A percentile compares a stretch with the other conserved stretches of the same genome.
phyloP scores from a whole-genome alignment of 2,797 vertebrate genomes.

The Arnoldichthys spilopterus region DNA sequence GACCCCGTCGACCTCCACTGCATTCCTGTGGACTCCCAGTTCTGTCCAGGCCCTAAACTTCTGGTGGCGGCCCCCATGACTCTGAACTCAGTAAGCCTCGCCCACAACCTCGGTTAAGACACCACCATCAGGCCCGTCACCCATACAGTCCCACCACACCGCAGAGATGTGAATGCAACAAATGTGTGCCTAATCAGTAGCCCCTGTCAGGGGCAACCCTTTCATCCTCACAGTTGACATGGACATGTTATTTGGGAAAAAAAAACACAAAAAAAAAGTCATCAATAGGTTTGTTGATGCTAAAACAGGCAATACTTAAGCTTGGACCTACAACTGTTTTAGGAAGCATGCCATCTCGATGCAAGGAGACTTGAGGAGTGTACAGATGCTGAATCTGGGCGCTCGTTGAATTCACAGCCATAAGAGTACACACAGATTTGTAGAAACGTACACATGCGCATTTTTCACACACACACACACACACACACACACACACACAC shows the following conservation, averaged over 20 bases:
- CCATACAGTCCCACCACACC: conserved; percentile 47
- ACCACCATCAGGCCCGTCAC: conserved; percentile 41
- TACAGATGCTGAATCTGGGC: conserved; percentile 61
- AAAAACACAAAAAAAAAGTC: conserved; percentile 48
- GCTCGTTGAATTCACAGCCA: conserved; percentile 76
- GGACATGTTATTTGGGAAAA: conserved; percentile 44
- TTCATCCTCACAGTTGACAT: conserved; percentile 64
- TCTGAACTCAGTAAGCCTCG: conserved; percentile 91
- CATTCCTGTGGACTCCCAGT: conserved; percentile 88
- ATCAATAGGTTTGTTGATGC: conserved; percentile 61
- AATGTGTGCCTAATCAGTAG: conserved; percentile 78
- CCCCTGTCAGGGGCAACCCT: conserved; percentile 66
- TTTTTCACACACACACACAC: conserved; percentile 24
- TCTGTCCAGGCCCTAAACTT: conserved; percentile 84
- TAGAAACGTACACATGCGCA: conserved; percentile 2
- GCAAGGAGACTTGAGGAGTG: conserved; percentile 67
- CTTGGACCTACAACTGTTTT: conserved; percentile 70
- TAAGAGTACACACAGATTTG: conserved; percentile 65
- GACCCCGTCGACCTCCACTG: conserved; percentile 87
- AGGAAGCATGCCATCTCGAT: conserved; percentile 73
- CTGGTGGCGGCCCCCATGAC: conserved; percentile 79
- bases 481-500: conserved; percentile 40
- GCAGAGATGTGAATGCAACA: conserved; percentile 72
- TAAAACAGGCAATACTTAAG: conserved; percentile 70
- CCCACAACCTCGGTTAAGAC: conserved; percentile 82